A percentile compares a stretch with the other conserved stretches of the same genome.
phyloP scores from a whole-genome alignment of 2,888 invertebrate genomes.

The Campoplex capitator region DNA sequence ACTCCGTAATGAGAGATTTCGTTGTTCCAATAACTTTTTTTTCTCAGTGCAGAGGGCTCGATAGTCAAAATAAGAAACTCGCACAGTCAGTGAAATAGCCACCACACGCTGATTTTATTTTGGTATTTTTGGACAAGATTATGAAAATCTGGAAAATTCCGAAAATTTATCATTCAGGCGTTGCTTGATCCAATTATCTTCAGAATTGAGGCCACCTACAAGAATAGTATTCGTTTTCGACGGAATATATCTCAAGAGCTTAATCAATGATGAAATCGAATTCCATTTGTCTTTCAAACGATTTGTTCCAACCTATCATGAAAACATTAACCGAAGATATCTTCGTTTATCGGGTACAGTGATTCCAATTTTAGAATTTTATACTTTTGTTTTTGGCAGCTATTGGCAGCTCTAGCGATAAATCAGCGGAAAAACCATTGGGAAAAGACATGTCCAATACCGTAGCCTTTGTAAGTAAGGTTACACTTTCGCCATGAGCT shows the following conservation, averaged over 20 bases:
- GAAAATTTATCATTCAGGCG: background rate
- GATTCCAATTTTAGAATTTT: too few species aligned
- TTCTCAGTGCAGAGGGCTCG: constrained; percentile 57
- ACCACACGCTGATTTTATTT: background rate
- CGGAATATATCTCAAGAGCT: too few species aligned
- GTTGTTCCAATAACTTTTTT: too few species aligned
- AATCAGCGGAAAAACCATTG: too few species aligned
- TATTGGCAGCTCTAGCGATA: too few species aligned
- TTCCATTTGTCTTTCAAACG: too few species aligned
- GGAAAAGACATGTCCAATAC: background rate
- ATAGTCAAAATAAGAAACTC: constrained; percentile 45
- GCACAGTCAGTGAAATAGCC: constrained; percentile 34
- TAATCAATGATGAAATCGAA: too few species aligned
- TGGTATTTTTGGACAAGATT: background rate
- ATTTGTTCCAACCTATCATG: too few species aligned
- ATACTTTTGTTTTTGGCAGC: too few species aligned
- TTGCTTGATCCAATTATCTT: background rate
- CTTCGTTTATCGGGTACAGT: too few species aligned
- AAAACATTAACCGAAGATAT: too few species aligned
- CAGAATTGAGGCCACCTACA: background rate
- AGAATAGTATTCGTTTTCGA: background rate
- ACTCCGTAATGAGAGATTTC: too few species aligned
- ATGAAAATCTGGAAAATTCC: background rate
- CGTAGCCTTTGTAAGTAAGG: background rate
- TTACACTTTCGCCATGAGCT: background rate